Conservation (phyloP, 1,140 invertebrate genomes). For the Cydia fagiglandana region DNA sequence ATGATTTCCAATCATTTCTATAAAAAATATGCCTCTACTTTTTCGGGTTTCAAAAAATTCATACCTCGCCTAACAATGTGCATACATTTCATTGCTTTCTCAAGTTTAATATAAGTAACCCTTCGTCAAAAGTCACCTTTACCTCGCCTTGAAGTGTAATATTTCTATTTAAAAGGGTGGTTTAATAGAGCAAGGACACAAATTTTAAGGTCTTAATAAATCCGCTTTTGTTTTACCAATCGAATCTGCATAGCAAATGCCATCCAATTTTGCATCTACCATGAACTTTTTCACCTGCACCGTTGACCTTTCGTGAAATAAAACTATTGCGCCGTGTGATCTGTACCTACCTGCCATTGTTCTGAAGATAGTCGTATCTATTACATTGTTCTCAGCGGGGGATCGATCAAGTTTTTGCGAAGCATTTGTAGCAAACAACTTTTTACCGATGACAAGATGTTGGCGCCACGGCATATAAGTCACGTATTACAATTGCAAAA, state of each 20-base stretch:
- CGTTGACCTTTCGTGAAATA: slow-evolving; percentile 26
- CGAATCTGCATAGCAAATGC: slow-evolving; percentile 5
- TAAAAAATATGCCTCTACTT: no score
- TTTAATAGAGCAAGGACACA: background rate
- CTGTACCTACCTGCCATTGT: slow-evolving; percentile 22
- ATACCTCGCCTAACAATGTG: background rate
- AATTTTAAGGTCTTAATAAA: background rate
- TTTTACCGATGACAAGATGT: slow-evolving; percentile 23
- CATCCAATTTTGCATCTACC: slow-evolving; percentile 16
- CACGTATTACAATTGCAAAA: slow-evolving; percentile 31
- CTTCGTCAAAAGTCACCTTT: background rate
- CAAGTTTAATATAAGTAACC: background rate
- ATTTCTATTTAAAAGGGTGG: background rate
- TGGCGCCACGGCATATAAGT: slow-evolving; percentile 28
- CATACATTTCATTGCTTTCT: background rate
- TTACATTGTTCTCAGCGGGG: slow-evolving; percentile 24
- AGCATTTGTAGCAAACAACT: slow-evolving; percentile 26
- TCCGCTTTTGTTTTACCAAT: slow-evolving; percentile 10
- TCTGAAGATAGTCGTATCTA: slow-evolving; percentile 26
- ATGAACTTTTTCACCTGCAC: slow-evolving; percentile 28
- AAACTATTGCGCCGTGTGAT: slow-evolving; percentile 24
- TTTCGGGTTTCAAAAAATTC: no score
- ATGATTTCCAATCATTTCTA: no score
- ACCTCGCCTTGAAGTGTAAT: background rate
- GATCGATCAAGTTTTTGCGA: slow-evolving; percentile 24